These are phyloP conservation scores for Oxytorus armatus DNA, from an alignment of 2,888 invertebrate genomes.

Conservation along the genomic window DNA sequence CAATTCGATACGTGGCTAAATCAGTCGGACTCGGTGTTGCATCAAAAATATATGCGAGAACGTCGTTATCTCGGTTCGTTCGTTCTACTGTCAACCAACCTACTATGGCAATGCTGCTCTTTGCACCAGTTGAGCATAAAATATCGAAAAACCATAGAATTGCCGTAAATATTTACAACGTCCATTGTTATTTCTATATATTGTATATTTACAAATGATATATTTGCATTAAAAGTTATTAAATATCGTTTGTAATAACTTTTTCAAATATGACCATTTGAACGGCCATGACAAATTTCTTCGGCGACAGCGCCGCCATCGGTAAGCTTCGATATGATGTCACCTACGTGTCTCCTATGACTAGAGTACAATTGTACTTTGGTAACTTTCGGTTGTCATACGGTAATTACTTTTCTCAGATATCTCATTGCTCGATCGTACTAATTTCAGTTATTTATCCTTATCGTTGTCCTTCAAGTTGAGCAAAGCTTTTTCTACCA, in stretches of 20 bases:
- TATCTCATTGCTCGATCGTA: neutral
- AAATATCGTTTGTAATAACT: no score
- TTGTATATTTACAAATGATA: slow-evolving; percentile 54
- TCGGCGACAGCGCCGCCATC: neutral
- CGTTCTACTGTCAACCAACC: slow-evolving; percentile 72
- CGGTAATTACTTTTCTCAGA: slow-evolving; percentile 30
- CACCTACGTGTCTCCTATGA: slow-evolving; percentile 1
- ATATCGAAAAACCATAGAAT: neutral
- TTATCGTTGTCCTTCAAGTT: slow-evolving; percentile 76
- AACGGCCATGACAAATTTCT: neutral
- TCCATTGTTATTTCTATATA: slow-evolving; percentile 28
- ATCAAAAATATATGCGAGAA: slow-evolving; percentile 72
- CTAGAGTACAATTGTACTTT: slow-evolving; percentile 57
- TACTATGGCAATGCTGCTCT: slow-evolving; percentile 67
- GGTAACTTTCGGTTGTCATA: slow-evolving; percentile 48
- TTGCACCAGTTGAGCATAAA: slow-evolving; percentile 31
- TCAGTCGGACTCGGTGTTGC: slow-evolving; percentile 71
- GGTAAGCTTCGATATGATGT: slow-evolving; percentile 4
- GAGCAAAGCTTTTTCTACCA: slow-evolving; percentile 79
- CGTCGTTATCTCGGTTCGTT: slow-evolving; percentile 70
- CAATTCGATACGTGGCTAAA: slow-evolving; percentile 71
- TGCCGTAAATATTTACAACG: neutral
- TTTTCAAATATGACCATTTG: no score
- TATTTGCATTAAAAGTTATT: no score
- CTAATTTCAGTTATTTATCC: slow-evolving; percentile 61